Base-by-base conservation (phyloP, 2,888 invertebrate species). In the Drosophila meridionalis region DNA sequence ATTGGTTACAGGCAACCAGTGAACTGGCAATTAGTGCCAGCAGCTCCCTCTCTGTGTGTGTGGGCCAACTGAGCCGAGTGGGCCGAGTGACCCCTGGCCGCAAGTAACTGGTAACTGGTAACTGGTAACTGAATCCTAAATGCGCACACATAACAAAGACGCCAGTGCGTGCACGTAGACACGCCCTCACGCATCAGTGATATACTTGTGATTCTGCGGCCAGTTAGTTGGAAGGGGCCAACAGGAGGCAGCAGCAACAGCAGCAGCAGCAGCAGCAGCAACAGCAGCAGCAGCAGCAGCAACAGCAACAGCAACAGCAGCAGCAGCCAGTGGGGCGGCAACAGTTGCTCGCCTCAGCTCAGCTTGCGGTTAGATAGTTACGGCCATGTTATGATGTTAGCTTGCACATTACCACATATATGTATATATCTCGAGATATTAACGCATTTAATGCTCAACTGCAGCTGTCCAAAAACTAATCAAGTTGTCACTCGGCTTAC, bases 11-110 rank as follows among this genome's bases (percentile, higher is more conserved):
- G 34, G 36, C 34, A n/a, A 47, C 32, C 20, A 66, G 55, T 55
- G 68, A 71, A 65, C 63, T 67, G 43, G 58, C 69, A 87, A 83
- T 82, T 83, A 87, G 73, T 69, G 50, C 32, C 40, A 40, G 9
- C 5, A 3, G 9, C 40, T 34, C 9, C 9, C 1, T 34, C 14
- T 7, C 7, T 40, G 40, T 40, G 40, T 40, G 40, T n/a, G 3
- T 40, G 14, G 40, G 40, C 28, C 47, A 28, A 40, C 14, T 43
- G 43, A 43, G 43, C 9, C 43, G 20, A 20, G 43, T 26, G 9
- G 0, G 47, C 14, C 47, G 28, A 8, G 32, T 12, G 7, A 50
- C 50, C 50, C 32, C 3, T 50, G 50, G 32, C 50, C 50, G 5
- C 50, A 50, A 50, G n/a, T 48, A 8, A 48, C 48, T 8, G 48